A percentile compares a stretch with the other conserved stretches of the same genome.
Conservation (phyloP, 2,888 invertebrate genomes). For the Scaeva pyrastri region DNA sequence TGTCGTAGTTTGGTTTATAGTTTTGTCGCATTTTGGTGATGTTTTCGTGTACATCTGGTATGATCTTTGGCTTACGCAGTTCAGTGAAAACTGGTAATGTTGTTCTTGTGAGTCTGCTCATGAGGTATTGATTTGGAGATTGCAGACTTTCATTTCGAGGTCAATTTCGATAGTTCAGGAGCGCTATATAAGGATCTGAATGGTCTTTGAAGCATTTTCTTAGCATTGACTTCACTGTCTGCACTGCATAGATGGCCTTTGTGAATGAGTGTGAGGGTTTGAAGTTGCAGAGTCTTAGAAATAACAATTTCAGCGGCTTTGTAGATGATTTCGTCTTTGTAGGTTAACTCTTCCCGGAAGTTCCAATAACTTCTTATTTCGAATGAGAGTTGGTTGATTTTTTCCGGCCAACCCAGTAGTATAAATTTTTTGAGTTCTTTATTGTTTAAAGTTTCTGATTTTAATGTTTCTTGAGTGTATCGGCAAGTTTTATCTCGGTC, state of each 20-base stretch:
- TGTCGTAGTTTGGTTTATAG: conserved; percentile 58
- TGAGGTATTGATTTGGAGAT: conserved; percentile 36
- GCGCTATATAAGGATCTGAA: conserved; percentile 54
- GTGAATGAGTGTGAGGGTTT: conserved; percentile 44
- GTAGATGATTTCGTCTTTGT: conserved; percentile 46
- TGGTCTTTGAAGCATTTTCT: conserved; percentile 67
- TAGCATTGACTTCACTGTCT: conserved; percentile 65
- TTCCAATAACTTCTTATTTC: conserved; percentile 60
- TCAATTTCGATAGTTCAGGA: conserved; percentile 32
- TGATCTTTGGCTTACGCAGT: conserved; percentile 35
- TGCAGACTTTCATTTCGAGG: background rate
- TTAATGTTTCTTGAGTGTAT: conserved; percentile 58
- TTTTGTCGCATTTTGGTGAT: conserved; percentile 59
- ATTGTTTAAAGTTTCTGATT: conserved; percentile 36
- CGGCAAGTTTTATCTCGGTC: conserved; percentile 76
- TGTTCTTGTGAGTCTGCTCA: conserved; percentile 63
- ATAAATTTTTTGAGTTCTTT: conserved; percentile 52
- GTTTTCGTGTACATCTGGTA: conserved; percentile 56
- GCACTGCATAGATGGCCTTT: conserved; percentile 58
- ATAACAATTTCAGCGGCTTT: conserved; percentile 64
- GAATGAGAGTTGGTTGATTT: conserved; percentile 35
- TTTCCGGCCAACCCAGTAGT: conserved; percentile 59
- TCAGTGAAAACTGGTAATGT: conserved; percentile 31
- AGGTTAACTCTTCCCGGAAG: conserved; percentile 61
- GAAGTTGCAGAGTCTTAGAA: conserved; percentile 53